A percentile compares a stretch with the other conserved stretches of the same genome.
Evolutionary conservation across 2,797 vertebrate species (phyloP).

Genomic region (Gorsachius magnificus): DNA sequence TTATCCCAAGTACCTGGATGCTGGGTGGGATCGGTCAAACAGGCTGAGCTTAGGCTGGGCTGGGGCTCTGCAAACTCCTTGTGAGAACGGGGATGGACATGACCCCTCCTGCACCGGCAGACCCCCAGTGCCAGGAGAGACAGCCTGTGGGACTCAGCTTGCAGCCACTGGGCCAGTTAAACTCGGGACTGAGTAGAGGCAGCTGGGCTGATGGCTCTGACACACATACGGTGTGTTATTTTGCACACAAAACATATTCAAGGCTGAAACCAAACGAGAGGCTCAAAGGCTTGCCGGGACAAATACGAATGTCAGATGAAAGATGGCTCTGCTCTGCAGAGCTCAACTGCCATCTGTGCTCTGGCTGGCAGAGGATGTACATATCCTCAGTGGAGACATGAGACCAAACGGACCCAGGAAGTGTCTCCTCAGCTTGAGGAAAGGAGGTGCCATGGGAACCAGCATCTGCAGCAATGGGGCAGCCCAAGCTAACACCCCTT

Average conservation of each 20-base stretch:
- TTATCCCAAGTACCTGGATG: background rate
- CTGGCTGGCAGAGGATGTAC: background rate
- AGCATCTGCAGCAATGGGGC: background rate
- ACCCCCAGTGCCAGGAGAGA: background rate
- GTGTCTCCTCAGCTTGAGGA: background rate
- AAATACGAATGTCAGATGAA: background rate
- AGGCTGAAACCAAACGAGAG: background rate
- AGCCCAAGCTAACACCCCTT: background rate
- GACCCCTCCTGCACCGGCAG: background rate
- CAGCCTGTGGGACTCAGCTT: background rate
- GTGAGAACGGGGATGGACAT: background rate
- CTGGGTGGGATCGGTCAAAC: background rate
- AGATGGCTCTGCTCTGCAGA: background rate
- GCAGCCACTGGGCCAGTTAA: background rate
- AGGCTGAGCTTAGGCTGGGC: background rate
- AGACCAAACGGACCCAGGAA: background rate
- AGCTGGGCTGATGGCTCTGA: background rate
- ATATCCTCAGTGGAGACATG: background rate
- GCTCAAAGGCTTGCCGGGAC: background rate
- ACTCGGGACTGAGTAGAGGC: background rate
- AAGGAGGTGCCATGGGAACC: background rate
- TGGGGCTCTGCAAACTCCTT: background rate
- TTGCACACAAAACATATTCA: background rate
- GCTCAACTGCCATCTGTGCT: fast-evolving
- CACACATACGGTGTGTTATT: fast-evolving